Percentiles rank a stretch among this genome's conserved stretches.
Evolutionary conservation across 2,113 vertebrate species (phyloP).

Genomic region (Notarius quadriscutis): DNA sequence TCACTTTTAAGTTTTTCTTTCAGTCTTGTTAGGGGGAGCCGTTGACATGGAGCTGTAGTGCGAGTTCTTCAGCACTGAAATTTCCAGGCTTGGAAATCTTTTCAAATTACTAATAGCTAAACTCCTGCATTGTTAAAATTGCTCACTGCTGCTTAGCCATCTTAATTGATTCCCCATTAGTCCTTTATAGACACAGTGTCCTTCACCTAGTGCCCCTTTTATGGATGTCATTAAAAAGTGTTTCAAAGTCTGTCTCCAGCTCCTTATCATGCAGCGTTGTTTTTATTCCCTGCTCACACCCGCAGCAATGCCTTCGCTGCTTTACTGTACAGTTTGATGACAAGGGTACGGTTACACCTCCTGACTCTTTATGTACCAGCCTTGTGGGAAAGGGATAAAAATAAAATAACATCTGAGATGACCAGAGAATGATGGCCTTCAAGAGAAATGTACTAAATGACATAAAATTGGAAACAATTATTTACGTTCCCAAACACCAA

Average conservation of each 20-base stretch:
- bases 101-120: constrained; percentile 37
- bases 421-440: neutral
- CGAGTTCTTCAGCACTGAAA: neutral
- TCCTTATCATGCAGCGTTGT: constrained; percentile 52
- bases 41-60: neutral
- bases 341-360: constrained; percentile 42
- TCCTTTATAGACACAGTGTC: constrained; percentile 55
- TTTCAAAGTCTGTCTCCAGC: constrained; percentile 55
- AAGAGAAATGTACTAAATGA: neutral
- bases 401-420: constrained; percentile 32
- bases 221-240: constrained; percentile 52
- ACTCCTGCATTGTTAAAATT: constrained; percentile 47
- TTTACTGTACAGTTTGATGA: constrained; percentile 49
- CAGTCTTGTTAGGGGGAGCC: neutral
- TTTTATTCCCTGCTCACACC: constrained; percentile 49
- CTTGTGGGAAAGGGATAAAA: constrained; percentile 33
- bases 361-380: constrained; percentile 40
- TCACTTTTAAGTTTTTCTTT: neutral
- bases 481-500: constrained; percentile 69
- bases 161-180: constrained; percentile 61
- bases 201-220: constrained; percentile 53
- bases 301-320: constrained; percentile 21
- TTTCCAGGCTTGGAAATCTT: constrained; percentile 20
- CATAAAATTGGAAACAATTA: constrained; percentile 38
- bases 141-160: constrained; percentile 44